Conservation (phyloP, 2,888 invertebrate species). For the Cryptus viduatorius region DNA sequence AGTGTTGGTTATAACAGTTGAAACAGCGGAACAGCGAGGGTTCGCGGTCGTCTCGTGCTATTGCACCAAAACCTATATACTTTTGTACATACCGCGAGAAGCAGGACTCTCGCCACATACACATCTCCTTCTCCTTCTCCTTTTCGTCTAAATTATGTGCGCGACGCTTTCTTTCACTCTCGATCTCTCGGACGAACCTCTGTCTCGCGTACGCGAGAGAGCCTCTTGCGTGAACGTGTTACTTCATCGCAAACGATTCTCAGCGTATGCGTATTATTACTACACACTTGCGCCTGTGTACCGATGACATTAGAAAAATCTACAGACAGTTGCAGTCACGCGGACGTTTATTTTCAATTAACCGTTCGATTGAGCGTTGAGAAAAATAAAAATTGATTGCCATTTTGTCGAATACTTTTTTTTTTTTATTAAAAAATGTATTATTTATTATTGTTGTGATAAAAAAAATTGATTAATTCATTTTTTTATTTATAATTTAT, state of each 20-base stretch:
- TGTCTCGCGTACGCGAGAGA: slow-evolving; percentile 14
- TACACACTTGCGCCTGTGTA: slow-evolving; percentile 17
- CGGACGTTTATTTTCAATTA: not conserved
- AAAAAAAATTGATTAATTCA: no score
- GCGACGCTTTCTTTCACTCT: slow-evolving; percentile 64
- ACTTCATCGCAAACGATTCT: slow-evolving; percentile 61
- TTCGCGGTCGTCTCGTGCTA: slow-evolving; percentile 38
- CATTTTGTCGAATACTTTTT: no score
- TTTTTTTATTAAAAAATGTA: no score
- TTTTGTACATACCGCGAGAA: slow-evolving; percentile 38
- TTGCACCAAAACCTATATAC: slow-evolving; percentile 53
- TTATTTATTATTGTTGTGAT: no score
- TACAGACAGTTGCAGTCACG: not conserved
- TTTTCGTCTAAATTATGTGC: slow-evolving; percentile 35
- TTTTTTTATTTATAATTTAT: no score
- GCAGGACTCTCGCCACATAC: slow-evolving; percentile 37
- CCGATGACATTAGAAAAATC: not conserved
- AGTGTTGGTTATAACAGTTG: slow-evolving; percentile 2
- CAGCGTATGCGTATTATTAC: slow-evolving; percentile 49
- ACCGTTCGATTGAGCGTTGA: not conserved
- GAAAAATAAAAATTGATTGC: no score
- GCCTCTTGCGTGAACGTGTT: slow-evolving; percentile 62
- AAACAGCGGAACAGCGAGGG: slow-evolving; percentile 47
- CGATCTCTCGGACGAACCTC: slow-evolving; percentile 38
- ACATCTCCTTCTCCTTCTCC: slow-evolving; percentile 38